These are phyloP conservation scores for Callosobruchus maculatus DNA, from an alignment of 2,888 invertebrate species.

Conservation along the genomic window DNA sequence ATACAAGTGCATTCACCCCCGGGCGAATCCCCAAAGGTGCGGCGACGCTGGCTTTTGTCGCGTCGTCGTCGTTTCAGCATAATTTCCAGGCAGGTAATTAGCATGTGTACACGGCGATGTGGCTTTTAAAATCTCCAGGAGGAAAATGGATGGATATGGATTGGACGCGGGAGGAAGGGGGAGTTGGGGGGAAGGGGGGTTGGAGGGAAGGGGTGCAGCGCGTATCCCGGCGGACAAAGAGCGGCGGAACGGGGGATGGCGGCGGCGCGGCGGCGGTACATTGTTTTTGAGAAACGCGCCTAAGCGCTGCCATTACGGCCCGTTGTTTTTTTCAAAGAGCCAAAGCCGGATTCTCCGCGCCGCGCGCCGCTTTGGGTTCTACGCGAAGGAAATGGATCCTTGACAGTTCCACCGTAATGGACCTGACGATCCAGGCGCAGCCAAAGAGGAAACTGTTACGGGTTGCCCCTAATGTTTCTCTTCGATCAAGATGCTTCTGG, in stretches of 20 bases:
- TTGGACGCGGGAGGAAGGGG: background rate
- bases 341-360: background rate
- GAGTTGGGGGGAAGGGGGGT: too few relatives aligned
- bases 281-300: background rate
- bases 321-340: background rate
- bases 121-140: constrained; percentile 2
- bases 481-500: too few relatives aligned
- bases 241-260: background rate
- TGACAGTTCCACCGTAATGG: background rate
- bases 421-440: background rate
- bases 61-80: background rate
- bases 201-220: background rate
- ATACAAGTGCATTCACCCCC: too few relatives aligned
- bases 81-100: constrained; percentile 2
- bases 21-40: background rate
- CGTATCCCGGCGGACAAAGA: background rate
- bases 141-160: constrained; percentile 2
- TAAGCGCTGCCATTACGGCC: background rate
- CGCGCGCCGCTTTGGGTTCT: background rate
- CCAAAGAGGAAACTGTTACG: background rate
- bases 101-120: background rate
- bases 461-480: too few relatives aligned
- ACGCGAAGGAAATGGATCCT: background rate
- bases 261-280: background rate
- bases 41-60: background rate